phyloP scores from a whole-genome alignment of 1,140 invertebrate species.

The Diorhabda carinulata region DNA sequence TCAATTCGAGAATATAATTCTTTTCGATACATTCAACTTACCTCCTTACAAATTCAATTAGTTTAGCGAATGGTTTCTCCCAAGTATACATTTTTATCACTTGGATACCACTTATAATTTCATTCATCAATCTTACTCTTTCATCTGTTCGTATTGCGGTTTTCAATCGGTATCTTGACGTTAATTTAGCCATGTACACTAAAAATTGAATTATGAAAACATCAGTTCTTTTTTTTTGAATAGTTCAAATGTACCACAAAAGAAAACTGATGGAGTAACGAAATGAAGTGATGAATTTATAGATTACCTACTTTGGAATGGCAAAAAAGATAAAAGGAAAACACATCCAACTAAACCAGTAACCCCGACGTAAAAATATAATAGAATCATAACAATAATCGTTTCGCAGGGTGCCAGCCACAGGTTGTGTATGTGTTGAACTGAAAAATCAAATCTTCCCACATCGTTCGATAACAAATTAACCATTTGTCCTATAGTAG shows the following conservation, averaged over 20 bases:
- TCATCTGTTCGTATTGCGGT: conserved; percentile 68
- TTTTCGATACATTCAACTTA: conserved; percentile 44
- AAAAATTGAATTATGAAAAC: conserved; percentile 19
- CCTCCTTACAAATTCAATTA: conserved; percentile 62
- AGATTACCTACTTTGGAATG: conserved; percentile 65
- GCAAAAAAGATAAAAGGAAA: conserved; percentile 75
- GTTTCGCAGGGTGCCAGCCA: conserved; percentile 74
- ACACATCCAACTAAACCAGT: conserved; percentile 72
- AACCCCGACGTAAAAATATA: conserved; percentile 68
- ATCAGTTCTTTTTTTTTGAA: too few relatives aligned
- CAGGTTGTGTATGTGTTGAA: conserved; percentile 62
- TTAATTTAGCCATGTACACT: conserved; percentile 70
- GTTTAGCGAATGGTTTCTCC: conserved; percentile 74
- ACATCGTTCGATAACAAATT: conserved; percentile 85
- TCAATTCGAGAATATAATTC: too few relatives aligned
- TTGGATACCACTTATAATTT: conserved; percentile 73
- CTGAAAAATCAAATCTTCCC: conserved; percentile 64
- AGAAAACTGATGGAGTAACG: too few relatives aligned
- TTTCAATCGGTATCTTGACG: conserved; percentile 53
- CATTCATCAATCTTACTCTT: conserved; percentile 71
- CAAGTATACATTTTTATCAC: conserved; percentile 86
- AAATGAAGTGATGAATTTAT: too few relatives aligned
- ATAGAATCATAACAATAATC: conserved; percentile 65
- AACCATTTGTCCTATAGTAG: conserved; percentile 77
- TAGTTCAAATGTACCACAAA: too few relatives aligned